Evolutionary conservation across 2,797 vertebrate species (phyloP).

Genomic region (Botia kubotai): DNA sequence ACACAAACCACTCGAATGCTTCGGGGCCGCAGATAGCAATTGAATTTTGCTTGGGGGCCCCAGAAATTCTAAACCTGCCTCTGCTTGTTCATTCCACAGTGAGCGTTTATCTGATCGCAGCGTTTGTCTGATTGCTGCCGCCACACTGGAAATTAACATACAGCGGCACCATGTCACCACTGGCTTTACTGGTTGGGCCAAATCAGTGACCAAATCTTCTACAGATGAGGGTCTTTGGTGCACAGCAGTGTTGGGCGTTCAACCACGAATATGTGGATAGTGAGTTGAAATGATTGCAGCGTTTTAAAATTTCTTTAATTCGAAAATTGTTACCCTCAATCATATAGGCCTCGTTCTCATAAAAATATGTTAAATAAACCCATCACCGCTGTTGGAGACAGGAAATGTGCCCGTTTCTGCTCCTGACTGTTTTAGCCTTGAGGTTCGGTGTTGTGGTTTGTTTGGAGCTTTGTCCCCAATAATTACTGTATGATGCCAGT

Average conservation of each 20-base stretch:
- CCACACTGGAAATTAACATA: neutral
- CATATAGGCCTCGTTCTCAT: slow-evolving; percentile 60
- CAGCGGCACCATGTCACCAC: slow-evolving; percentile 7
- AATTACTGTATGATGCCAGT: slow-evolving; percentile 50
- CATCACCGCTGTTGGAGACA: slow-evolving; percentile 56
- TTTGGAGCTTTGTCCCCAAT: slow-evolving; percentile 47
- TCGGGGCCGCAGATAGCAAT: neutral
- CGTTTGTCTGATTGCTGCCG: slow-evolving; percentile 5
- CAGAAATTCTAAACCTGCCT: slow-evolving; percentile 8
- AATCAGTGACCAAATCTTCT: slow-evolving; percentile 23
- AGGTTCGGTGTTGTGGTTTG: slow-evolving; percentile 50
- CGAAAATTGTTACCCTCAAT: slow-evolving; percentile 70
- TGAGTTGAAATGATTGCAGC: slow-evolving; percentile 62
- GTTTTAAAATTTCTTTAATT: slow-evolving; percentile 70
- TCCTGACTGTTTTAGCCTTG: slow-evolving; percentile 45
- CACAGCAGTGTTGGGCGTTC: neutral
- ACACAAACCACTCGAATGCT: neutral
- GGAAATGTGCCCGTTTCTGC: slow-evolving; percentile 27
- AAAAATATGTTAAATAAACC: slow-evolving; percentile 60
- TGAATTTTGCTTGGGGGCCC: neutral
- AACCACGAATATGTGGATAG: slow-evolving; percentile 44
- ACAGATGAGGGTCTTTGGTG: slow-evolving; percentile 26
- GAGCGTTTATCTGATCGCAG: slow-evolving; percentile 1
- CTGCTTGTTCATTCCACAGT: slow-evolving; percentile 11
- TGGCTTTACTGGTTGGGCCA: neutral